Base-by-base conservation (phyloP, 2,888 invertebrate species). In the Stegophylla sp. region DNA sequence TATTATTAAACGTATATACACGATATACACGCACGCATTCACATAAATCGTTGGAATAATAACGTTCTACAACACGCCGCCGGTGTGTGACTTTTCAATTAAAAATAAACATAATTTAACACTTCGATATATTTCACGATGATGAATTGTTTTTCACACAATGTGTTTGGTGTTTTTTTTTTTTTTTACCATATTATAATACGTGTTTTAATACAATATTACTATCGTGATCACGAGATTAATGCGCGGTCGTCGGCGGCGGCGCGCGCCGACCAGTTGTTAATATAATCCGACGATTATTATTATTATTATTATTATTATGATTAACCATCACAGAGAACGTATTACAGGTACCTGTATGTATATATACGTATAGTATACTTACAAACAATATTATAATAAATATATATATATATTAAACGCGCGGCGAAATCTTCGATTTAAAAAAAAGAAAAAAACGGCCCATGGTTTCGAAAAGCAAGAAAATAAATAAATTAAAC, bases 401-500 rank as follows among this genome's bases (percentile, higher is more conserved):
- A n/a, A n/a, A n/a, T n/a, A n/a, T n/a, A n/a, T n/a, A n/a, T 34
- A 34, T 34, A 34, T n/a, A n/a, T n/a, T n/a, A n/a, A 5, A 34
- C 34, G 34, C 48, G 48, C 63, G 51, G 13, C 17, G 26, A 73
- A 61, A 74, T 64, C 34, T 74, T 51, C 51, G 63, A 74, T 51
- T 41, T 28, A 23, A 48, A 74, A 64, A 74, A 51, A 56, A n/a
- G 45, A 74, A 51, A 56, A 20, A 45, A 13, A 9, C 28, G 34
- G 48, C 43, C n/a, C n/a, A n/a, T n/a, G n/a, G n/a, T n/a, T n/a
- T n/a, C 63, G 56, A 53, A 76, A 76, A 51, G 67, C 69, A 69
- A 45, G 48, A 63, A 64, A 51, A 73, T 61, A 61, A 72, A 74
- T 63, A 74, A 74, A 74, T 74, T 74, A 74, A 74, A 74, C 63